Base-by-base conservation (phyloP, 1,140 invertebrate genomes). In the Dreissena rostriformis region DNA sequence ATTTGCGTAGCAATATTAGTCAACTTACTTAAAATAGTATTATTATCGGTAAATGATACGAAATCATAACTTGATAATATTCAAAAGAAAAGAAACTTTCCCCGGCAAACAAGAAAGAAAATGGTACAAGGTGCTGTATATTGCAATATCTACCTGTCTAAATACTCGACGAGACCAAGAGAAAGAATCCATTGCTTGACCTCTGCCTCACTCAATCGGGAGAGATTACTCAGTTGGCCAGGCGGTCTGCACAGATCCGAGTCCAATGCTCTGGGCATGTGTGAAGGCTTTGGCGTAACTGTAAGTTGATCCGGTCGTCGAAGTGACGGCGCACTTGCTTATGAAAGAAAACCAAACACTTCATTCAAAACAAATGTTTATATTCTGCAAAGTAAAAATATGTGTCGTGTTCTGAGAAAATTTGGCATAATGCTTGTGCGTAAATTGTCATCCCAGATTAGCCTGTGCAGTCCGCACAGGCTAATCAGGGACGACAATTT, bases 131-230 rank as follows among this genome's bases (percentile, higher is more conserved):
- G 22, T 0, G 28, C 0, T 29, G n/a, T 5, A 28, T 14, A 0
- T 14, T 67, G 0, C 14, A 24, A 52, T n/a, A 57, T 28, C 49
- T 77, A 77, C 75, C 55, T 52, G 17, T 51, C 12, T 24, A 19
- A 19, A 39, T 57, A 24, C 22, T 70, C 24, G 5, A 19, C n/a
- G 12, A 80, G 51, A 28, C 77, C 77, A 80, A 68, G 29, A 55
- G 77, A 80, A 10, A 22, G 29, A 29, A 80, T 0, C 77, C 77
- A 80, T 15, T 71, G 51, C 65, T 80, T 80, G 12, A 80, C 77
- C 55, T 80, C 77, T 10, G 22, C 0, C 22, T 39, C 14, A 17
- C 66, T 57, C 77, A 65, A 80, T 19, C 10, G 57, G 2, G 49
- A 28, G 22, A 80, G 53, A 55, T 55, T 68, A 22, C 66, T 55